Evolutionary conservation across 2,797 vertebrate genomes (phyloP), one percentile per base, ranked within the genome.

Genomic region (Poecilia picta): DNA sequence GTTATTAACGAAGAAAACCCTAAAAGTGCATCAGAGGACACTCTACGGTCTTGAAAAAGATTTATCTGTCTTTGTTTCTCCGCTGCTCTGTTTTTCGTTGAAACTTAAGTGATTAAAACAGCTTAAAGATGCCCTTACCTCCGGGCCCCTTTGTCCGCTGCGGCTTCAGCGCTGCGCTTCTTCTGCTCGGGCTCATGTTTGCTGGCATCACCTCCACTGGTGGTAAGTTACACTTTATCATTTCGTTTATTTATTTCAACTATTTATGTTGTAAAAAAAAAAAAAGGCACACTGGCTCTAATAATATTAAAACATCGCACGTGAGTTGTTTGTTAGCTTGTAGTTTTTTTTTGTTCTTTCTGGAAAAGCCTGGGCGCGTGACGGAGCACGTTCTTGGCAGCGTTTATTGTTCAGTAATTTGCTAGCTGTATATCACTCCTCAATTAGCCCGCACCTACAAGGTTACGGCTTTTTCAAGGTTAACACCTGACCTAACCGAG

Each of bases 81-180:
- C 82, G 83, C 76, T 59, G 64, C 70, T 75, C n/a, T 47, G 70
- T 86, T 89, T 81, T n/a, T 25, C 12, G 45, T 71, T 82, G 31
- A 93, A 94, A 95, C 89, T 95, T 95, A 28, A 77, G 80, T 82
- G 88, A 89, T 89, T 85, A 72, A 62, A 0, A 0, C 41, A 10
- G 7, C 82, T 79, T 74, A 86, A 95, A 89, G 91, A 95, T 95
- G 95, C 89, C 91, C 93, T 90, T 85, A 90, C 92, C 93, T 85
- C 88, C 87, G 93, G 91, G 90, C 91, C 93, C 94, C 94, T 95
- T 95, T 95, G 95, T 95, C 94, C 94, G 94, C 92, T 88, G 92
- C 68, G 84, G 93, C 90, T 84, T 86, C 92, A 82, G 90, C 89
- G 86, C 94, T 45, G 77, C 93, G 85, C 90, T 95, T 83, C 89